Percentiles rank a stretch among this genome's conserved stretches.
Evolutionary conservation across 2,888 invertebrate species (phyloP).

Genomic region (Drosophila parthenogenetica): DNA sequence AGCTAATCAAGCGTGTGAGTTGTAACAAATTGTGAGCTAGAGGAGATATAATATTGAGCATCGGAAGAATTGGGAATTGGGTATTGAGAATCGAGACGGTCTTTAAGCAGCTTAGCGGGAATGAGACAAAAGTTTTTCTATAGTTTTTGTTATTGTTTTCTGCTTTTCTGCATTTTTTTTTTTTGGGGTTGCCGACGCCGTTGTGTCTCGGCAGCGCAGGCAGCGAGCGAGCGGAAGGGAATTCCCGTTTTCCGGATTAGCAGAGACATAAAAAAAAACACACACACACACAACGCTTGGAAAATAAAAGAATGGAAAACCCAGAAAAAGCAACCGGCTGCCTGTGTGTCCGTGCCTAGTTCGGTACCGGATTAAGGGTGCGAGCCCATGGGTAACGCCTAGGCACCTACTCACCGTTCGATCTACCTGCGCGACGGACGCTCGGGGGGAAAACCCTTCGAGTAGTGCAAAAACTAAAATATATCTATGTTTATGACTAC

Average conservation of each 20-base stretch:
- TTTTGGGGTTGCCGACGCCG: slow-evolving; percentile 48
- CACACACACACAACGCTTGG: slow-evolving; percentile 16
- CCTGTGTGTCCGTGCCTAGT: background rate
- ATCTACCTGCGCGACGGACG: slow-evolving; percentile 32
- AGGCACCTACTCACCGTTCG: slow-evolving; percentile 18
- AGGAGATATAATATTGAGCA: slow-evolving; percentile 19
- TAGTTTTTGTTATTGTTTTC: slow-evolving; percentile 2
- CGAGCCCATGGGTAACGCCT: slow-evolving; percentile 62
- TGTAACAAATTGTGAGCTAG: slow-evolving; percentile 59
- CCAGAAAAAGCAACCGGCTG: slow-evolving; percentile 15
- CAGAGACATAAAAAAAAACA: slow-evolving; percentile 50
- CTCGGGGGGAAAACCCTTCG: slow-evolving; percentile 19
- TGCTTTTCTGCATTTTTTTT: slow-evolving; percentile 4
- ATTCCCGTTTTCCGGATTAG: slow-evolving; percentile 80
- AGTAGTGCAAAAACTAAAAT: background rate
- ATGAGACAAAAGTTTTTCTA: slow-evolving; percentile 13
- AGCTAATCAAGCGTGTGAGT: slow-evolving; percentile 75
- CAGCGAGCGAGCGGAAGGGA: slow-evolving; percentile 66
- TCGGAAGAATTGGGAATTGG: slow-evolving; percentile 3
- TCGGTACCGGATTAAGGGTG: slow-evolving; percentile 65
- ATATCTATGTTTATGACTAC: slow-evolving; percentile 1
- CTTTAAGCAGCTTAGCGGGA: slow-evolving; percentile 49
- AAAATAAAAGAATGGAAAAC: slow-evolving; percentile 41
- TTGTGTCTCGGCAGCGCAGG: slow-evolving; percentile 44
- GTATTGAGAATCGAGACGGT: background rate